Base-by-base conservation (phyloP, 2,888 invertebrate genomes). In the Caenorhabditis japonica region DNA sequence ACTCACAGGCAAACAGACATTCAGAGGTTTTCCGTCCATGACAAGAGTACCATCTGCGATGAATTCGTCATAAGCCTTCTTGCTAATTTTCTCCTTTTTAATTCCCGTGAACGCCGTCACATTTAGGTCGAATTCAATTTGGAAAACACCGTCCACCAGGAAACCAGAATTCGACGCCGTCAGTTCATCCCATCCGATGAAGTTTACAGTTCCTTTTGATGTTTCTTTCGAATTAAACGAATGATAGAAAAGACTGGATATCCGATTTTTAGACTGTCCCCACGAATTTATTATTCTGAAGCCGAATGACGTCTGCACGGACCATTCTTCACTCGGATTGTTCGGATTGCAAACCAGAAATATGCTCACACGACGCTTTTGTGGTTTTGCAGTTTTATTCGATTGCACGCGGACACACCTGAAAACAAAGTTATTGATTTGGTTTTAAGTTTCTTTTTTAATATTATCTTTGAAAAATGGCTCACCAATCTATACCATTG, bases 361-460 rank as follows among this genome's bases (percentile, higher is more conserved):
- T 10, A 62, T 23, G 41, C 62, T 55, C 1, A 62, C 39, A 21
- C 46, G 34, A 3, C 62, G 36, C 47, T 62, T 62, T 19, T 46
- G 47, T 12, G 21, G 39, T 19, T 62, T 62, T 0, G 62, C 36
- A 2, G 62, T 47, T 34, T 47, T 62, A 30, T 47, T 55, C 2
- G 62, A 62, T 23, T 55, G 55, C 1, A 62, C 33, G 13, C 47
- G 46, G 10, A 62, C 62, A n/a, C 53, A 47, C 62, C 62, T 62
- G n/a, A 38, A 62, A 34, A n/a, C 8, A 4, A 27, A 25, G 1
- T 25, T 7, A 1, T 43, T 7, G 13, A 30, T 10, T 5, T 7
- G 5, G 5, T 30, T 30, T 30, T 30, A 5, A 30, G 7, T 30
- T 30, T 5, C 10, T 10, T 3, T 2, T 43, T 7, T 13, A 12